These are phyloP conservation scores for Anomalospiza imberbis DNA, from an alignment of 2,797 vertebrate genomes.

Conservation along the genomic window DNA sequence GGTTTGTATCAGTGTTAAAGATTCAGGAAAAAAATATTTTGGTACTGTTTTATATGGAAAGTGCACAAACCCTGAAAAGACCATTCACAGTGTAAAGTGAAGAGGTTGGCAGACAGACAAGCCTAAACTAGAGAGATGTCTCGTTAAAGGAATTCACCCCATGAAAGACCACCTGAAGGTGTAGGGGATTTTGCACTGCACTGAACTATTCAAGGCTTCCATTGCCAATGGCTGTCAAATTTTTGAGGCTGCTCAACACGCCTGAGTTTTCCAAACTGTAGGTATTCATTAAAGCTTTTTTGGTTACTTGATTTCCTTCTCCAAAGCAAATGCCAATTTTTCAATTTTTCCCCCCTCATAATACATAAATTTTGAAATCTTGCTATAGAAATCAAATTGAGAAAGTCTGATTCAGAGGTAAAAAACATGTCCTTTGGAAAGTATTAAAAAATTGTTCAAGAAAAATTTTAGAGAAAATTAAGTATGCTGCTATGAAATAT, in stretches of 20 bases:
- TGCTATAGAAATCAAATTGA: neutral
- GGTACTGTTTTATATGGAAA: neutral
- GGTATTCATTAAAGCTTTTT: neutral
- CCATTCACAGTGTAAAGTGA: neutral
- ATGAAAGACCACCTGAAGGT: neutral
- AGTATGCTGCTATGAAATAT: neutral
- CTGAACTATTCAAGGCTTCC: neutral
- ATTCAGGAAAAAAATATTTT: neutral
- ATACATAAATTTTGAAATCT: neutral
- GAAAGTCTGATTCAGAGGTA: neutral
- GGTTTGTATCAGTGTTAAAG: neutral
- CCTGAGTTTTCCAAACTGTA: neutral
- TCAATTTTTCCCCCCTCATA: neutral
- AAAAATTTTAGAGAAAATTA: neutral
- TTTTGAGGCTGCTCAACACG: neutral
- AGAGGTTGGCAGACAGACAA: neutral
- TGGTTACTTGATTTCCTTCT: neutral
- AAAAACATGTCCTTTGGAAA: neutral
- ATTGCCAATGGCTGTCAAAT: neutral
- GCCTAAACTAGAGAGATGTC: neutral
- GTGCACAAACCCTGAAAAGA: neutral
- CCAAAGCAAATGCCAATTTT: neutral
- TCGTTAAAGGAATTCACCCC: neutral
- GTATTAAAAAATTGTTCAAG: neutral
- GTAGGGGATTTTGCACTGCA: conserved; percentile 1